A percentile compares a stretch with the other conserved stretches of the same genome.
phyloP scores from a whole-genome alignment of 1,140 invertebrate genomes.

The Saccostrea glomerata region DNA sequence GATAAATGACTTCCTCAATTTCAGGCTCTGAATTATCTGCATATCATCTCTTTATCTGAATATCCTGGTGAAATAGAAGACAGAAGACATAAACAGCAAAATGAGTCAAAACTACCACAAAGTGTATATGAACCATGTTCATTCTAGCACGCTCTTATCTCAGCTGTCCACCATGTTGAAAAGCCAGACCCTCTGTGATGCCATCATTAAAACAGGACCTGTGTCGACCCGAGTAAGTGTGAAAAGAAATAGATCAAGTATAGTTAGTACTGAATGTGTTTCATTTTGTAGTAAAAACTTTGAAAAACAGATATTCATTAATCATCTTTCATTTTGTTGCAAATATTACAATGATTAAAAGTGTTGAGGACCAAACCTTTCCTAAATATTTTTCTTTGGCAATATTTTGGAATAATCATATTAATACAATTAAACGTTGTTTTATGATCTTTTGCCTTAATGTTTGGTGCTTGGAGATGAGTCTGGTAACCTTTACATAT shows the following conservation, averaged over 20 bases:
- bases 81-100: neutral
- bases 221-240: constrained; percentile 44
- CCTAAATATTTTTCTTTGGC: too few relatives aligned
- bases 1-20: too few relatives aligned
- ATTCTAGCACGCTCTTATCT: constrained; percentile 47
- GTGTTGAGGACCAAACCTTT: too few relatives aligned
- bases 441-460: too few relatives aligned
- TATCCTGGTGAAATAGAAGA: neutral
- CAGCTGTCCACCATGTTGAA: constrained; percentile 53
- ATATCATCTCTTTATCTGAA: neutral
- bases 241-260: neutral
- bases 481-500: neutral
- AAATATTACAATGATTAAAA: too few relatives aligned
- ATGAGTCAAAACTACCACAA: constrained; percentile 46
- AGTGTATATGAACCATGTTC: constrained; percentile 52
- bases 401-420: too few relatives aligned
- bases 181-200: constrained; percentile 50
- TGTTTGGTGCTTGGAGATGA: neutral
- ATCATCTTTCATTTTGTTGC: too few relatives aligned
- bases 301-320: too few relatives aligned
- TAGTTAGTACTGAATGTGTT: neutral
- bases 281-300: too few relatives aligned
- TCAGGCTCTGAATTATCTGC: neutral
- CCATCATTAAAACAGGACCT: constrained; percentile 45
- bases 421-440: too few relatives aligned